Evolutionary conservation across 1,140 invertebrate species (phyloP).

Genomic region (Drosophila suzukii): DNA sequence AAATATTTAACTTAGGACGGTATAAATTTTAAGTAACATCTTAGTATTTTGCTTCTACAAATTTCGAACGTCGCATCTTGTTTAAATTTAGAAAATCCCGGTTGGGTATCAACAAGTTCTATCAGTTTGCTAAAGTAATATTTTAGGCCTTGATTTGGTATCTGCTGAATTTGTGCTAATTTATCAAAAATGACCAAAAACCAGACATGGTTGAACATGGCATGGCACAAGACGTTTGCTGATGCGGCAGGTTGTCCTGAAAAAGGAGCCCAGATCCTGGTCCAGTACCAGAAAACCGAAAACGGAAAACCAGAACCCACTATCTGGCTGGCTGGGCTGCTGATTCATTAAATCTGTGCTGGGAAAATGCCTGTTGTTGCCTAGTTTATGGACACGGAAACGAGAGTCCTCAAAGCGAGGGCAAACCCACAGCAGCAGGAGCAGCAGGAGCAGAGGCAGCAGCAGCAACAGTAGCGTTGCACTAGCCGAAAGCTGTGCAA

Average conservation of each 20-base stretch:
- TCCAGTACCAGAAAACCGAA: not conserved
- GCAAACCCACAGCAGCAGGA: conserved; percentile 44
- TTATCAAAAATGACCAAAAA: conserved; percentile 72
- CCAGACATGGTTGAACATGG: conserved; percentile 58
- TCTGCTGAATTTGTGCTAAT: conserved; percentile 62
- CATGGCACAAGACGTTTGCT: conserved; percentile 72
- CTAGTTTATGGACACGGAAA: conserved; percentile 75
- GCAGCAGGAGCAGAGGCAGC: conserved; percentile 5
- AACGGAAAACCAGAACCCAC: not conserved
- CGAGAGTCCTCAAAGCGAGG: conserved; percentile 59
- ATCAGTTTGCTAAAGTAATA: not conserved
- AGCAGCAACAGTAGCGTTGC: conserved; percentile 52
- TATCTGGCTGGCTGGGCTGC: conserved; percentile 29
- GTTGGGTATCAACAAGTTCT: conserved; percentile 4
- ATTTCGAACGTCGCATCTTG: too few species aligned
- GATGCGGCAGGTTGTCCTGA: conserved; percentile 71
- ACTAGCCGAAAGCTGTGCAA: conserved; percentile 81
- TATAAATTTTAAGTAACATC: too few species aligned
- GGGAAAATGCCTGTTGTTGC: conserved; percentile 70
- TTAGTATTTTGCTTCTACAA: too few species aligned
- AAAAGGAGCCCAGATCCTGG: conserved; percentile 19
- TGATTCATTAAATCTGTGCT: conserved; percentile 77
- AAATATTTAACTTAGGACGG: too few species aligned
- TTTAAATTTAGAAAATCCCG: too few species aligned
- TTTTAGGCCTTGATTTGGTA: conserved; percentile 43